Evolutionary conservation across 2,888 invertebrate genomes (phyloP).

Genomic region (Rhagonycha lutea): DNA sequence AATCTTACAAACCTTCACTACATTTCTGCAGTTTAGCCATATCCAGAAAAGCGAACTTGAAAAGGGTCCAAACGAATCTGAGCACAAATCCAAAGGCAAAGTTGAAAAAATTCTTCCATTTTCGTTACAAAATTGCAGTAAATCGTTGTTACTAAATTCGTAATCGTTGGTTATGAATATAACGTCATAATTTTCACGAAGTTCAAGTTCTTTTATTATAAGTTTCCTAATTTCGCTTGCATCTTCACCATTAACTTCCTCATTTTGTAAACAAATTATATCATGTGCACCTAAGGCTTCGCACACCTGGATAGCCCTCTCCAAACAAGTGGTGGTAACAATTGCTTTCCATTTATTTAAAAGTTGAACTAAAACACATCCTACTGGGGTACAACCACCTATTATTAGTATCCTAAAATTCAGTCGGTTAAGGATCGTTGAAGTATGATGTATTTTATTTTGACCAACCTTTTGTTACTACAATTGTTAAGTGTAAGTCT

Average conservation of each 20-base stretch:
- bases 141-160: constrained; percentile 37
- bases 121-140: constrained; percentile 40
- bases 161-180: constrained; percentile 46
- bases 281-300: constrained; percentile 61
- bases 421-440: not conserved
- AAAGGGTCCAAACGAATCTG: constrained; percentile 60
- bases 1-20: constrained; percentile 52
- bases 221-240: constrained; percentile 15
- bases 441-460: not conserved
- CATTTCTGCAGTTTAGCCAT: constrained; percentile 53
- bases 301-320: constrained; percentile 60
- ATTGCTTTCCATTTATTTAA: constrained; percentile 61
- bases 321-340: constrained; percentile 59
- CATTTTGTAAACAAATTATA: constrained; percentile 53
- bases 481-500: constrained; percentile 57
- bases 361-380: constrained; percentile 63
- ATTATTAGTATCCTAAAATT: constrained; percentile 59
- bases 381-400: constrained; percentile 63
- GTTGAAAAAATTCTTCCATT: constrained; percentile 54
- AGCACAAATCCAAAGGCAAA: constrained; percentile 55
- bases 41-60: constrained; percentile 55
- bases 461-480: constrained; percentile 57
- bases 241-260: constrained; percentile 25
- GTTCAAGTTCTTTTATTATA: constrained; percentile 46
- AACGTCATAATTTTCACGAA: constrained; percentile 46